Base-by-base conservation (phyloP, 2,888 invertebrate genomes). In the Carabus problematicus region DNA sequence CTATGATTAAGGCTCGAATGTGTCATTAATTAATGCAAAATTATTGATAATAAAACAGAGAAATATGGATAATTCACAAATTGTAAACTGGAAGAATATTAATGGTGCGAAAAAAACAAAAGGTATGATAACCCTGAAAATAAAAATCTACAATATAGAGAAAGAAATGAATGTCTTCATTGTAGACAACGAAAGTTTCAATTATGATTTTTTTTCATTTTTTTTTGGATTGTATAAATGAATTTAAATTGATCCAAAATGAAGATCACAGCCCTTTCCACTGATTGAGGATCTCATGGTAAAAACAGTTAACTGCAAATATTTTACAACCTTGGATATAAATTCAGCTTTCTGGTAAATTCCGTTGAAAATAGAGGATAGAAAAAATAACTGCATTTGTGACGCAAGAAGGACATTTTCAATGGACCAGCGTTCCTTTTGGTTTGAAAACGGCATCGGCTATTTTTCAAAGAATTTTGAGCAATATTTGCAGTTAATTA, bases 341-440 rank as follows among this genome's bases (percentile, higher is more conserved):
- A 79, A 79, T 69, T 78, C 77, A 8, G 79, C 78, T 41, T 80
- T 80, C 72, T 80, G 79, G 78, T 77, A 77, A 12, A 79, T 79
- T 6, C 77, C 78, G 1, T 58, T 78, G 55, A 62, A 72, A 70
- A 72, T 77, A 42, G 64, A 74, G 74, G 78, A 79, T 55, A 74
- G 75, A 74, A 29, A 75, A 29, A 80, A 79, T n/a, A n/a, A n/a
- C n/a, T n/a, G n/a, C n/a, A n/a, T n/a, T n/a, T n/a, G n/a, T n/a
- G n/a, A n/a, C n/a, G n/a, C n/a, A n/a, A n/a, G n/a, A n/a, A n/a
- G n/a, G n/a, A n/a, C n/a, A n/a, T n/a, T n/a, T n/a, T n/a, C n/a
- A 79, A 67, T 78, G 78, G 77, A 78, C 76, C 0, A 77, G 78
- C 55, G 54, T 78, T 12, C 77, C 78, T 3, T 77, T 76, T 71